Evolutionary conservation across 1,140 invertebrate species (phyloP).

Genomic region (Heliconius nattereri): DNA sequence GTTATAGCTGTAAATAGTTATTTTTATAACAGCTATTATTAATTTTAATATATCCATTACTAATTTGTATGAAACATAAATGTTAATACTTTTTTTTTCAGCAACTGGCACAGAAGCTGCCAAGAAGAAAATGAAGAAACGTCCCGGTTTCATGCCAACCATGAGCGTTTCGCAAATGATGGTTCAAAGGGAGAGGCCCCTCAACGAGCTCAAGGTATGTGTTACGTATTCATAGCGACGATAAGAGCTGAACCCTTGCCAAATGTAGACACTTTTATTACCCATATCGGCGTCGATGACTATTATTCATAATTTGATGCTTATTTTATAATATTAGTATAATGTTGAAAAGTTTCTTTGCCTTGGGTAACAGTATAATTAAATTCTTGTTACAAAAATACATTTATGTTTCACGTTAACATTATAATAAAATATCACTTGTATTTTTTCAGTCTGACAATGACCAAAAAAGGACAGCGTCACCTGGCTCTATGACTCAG

Average conservation of each 20-base stretch:
- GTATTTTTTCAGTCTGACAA: constrained; percentile 47
- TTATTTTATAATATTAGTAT: constrained; percentile 17
- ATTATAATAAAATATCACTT: constrained; percentile 19
- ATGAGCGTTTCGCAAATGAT: constrained; percentile 85
- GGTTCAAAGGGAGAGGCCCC: constrained; percentile 83
- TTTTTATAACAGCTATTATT: not conserved
- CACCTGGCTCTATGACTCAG: constrained; percentile 53
- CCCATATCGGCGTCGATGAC: constrained; percentile 36
- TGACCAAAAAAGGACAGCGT: constrained; percentile 57
- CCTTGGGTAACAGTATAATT: not conserved
- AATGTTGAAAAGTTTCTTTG: constrained; percentile 10
- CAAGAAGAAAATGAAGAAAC: constrained; percentile 87
- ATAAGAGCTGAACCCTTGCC: constrained; percentile 60
- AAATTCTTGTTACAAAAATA: not conserved
- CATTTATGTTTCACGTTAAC: not conserved
- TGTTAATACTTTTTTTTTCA: constrained; percentile 55
- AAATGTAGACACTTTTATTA: constrained; percentile 47
- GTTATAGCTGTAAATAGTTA: constrained; percentile 1
- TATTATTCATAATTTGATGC: constrained; percentile 32
- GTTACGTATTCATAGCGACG: constrained; percentile 62
- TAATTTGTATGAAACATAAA: not conserved
- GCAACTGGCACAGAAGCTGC: constrained; percentile 53
- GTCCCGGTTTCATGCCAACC: constrained; percentile 81
- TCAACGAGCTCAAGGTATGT: constrained; percentile 69
- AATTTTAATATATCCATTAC: not conserved